Evolutionary conservation across 2,797 vertebrate genomes (phyloP), one percentile per base, ranked within the genome.

Genomic region (Argentina silus): DNA sequence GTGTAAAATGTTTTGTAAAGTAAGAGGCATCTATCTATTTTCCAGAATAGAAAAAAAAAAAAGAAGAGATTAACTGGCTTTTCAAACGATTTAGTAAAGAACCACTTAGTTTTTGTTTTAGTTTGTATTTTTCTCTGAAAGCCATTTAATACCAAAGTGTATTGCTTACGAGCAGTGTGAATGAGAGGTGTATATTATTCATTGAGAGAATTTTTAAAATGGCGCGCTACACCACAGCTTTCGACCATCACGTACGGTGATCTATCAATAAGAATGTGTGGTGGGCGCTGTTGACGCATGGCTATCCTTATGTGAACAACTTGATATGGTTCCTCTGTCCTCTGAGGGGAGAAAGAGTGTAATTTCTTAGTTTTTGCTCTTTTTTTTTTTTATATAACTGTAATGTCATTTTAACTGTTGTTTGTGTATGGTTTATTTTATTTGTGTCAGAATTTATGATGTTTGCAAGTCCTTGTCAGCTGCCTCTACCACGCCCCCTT

Each of bases 261-360:
- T 45, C 8, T 44, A 57, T 57, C n/a, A 57, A 6, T 23, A 21
- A 45, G 84, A 87, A 85, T 81, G 83, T 88, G 85, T 84, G 82
- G 83, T 17, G 73, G 87, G 69, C 64, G 88, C 87, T 91, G 91
- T 89, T 90, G 89, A 80, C 78, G 91, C 92, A 92, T 90, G 89
- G 83, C 86, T 91, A 70, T 81, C 82, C 69, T 79, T 85, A 79
- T 74, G 72, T 78, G 65, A 85, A 83, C 78, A 82, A 71, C 12
- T 85, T 67, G 79, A 80, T 60, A 59, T 76, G 71, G 79, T 63
- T 74, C 42, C 36, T 17, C 44, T 81, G 56, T 80, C 67, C 59
- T 75, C 79, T 51, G 70, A 73, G 69, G 73, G 78, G 75, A 55
- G 21, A 78, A 76, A 17, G 50, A 65, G 56, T 47, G 3, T 23